Evolutionary conservation across 2,113 vertebrate genomes (phyloP), one percentile per base, ranked within the genome.

Genomic region (Chrysochloris asiatica): DNA sequence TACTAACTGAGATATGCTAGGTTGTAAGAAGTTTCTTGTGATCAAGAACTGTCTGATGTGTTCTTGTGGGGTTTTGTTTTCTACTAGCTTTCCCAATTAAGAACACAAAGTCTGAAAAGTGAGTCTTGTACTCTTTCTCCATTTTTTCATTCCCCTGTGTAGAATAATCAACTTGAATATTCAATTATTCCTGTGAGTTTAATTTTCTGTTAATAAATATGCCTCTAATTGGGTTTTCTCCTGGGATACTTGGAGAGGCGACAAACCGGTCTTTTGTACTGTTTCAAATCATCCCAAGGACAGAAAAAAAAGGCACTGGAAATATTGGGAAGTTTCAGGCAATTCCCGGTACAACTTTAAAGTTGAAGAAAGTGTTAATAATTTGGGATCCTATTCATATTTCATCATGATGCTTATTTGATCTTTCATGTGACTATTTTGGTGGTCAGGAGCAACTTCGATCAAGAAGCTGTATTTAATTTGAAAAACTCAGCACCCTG

Each of bases 241-340:
- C 72, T 71, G 47, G 77, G 79, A 16, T 59, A 65, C 75, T 73
- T 7, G 2, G 65, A 92, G n/a, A 89, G 36, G 28, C 28, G 16
- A n/a, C 24, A 79, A 36, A 52, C 33, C 30, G 76, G 83, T 52
- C 17, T 91, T 85, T 83, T 41, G 36, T 72, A 85, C 52, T 86
- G 28, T 83, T 89, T 91, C 72, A 93, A 45, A 83, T 83, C 50
- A 76, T 63, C 72, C 52, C n/a, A 72, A 88, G 56, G 38, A 85
- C 28, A 28, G 92, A 82, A 75, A 72, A 67, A 36, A 24, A 86
- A 61, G 5, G 22, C 3, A 36, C 38, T 45, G 14, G 71, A 90
- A 88, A 81, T n/a, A n/a, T n/a, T n/a, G 10, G 36, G 43, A 80
- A 33, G 3, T 45, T 88, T 21, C 45, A 63, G 61, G 21, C 48